These are phyloP conservation scores for Xenops minutus DNA, from an alignment of 2,797 vertebrate genomes.

Conservation along the genomic window DNA sequence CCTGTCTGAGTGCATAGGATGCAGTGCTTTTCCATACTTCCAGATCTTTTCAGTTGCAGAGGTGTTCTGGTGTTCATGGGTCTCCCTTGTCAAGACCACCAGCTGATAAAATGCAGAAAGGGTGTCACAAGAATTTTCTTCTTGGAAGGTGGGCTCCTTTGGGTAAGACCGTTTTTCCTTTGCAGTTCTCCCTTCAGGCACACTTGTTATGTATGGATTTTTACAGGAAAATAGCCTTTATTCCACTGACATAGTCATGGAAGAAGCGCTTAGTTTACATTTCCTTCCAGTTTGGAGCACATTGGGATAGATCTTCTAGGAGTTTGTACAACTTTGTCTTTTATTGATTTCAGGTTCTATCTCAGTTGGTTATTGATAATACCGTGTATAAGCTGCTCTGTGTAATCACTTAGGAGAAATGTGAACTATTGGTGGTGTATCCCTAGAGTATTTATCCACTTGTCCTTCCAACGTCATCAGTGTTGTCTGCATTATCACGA, in stretches of 20 bases:
- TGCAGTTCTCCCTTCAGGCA: background rate
- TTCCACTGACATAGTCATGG: background rate
- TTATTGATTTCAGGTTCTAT: background rate
- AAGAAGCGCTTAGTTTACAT: background rate
- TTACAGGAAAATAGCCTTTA: background rate
- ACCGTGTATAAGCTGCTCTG: background rate
- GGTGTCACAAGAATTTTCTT: too few species aligned
- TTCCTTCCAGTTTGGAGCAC: background rate
- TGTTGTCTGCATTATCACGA: background rate
- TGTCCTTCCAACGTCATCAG: background rate
- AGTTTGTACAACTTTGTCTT: background rate
- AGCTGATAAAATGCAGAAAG: too few species aligned
- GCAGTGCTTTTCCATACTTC: rapidly evolving
- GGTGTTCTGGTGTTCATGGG: background rate
- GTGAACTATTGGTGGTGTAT: background rate
- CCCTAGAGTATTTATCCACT: background rate
- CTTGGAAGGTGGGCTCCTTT: background rate
- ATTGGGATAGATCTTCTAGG: background rate
- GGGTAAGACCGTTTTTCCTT: background rate
- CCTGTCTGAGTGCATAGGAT: rapidly evolving
- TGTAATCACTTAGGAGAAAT: background rate
- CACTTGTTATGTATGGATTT: background rate
- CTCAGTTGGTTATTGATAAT: background rate
- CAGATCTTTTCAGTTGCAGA: background rate
- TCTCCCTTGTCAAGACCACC: background rate